Evolutionary conservation across 1,140 invertebrate genomes (phyloP).

Genomic region (Popillia japonica): DNA sequence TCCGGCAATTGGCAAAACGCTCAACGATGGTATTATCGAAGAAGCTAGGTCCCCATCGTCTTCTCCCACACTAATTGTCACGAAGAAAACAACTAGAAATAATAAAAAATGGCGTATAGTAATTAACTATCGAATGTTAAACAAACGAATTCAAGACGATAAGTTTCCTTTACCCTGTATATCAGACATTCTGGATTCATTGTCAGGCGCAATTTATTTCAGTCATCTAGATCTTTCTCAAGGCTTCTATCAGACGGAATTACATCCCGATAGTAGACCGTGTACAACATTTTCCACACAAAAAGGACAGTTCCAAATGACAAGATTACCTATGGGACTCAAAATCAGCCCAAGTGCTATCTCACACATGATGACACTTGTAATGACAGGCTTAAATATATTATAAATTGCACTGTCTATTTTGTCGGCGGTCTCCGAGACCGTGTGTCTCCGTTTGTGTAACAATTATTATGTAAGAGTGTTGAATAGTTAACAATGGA

Average conservation of each 20-base stretch:
- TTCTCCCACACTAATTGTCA: conserved; percentile 47
- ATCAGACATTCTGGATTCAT: conserved; percentile 43
- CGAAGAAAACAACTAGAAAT: conserved; percentile 44
- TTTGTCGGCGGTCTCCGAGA: too few relatives aligned
- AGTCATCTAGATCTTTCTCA: conserved; percentile 43
- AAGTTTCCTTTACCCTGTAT: conserved; percentile 61
- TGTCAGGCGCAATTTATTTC: conserved; percentile 47
- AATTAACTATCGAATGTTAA: conserved; percentile 51
- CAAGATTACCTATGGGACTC: conserved; percentile 47
- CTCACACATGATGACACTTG: conserved; percentile 48
- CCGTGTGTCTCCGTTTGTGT: too few relatives aligned
- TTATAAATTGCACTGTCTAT: too few relatives aligned
- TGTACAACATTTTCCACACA: conserved; percentile 52
- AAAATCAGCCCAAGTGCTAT: conserved; percentile 50
- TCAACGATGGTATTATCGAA: conserved; percentile 47
- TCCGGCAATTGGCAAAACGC: conserved; percentile 44
- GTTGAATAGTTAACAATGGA: too few relatives aligned
- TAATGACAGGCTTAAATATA: conserved; percentile 49
- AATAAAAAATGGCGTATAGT: conserved; percentile 47
- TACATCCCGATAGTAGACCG: conserved; percentile 55
- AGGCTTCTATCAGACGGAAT: conserved; percentile 61
- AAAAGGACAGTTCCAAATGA: conserved; percentile 48
- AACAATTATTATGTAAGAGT: too few relatives aligned
- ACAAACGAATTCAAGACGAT: conserved; percentile 49
- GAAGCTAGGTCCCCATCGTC: conserved; percentile 41